Evolutionary conservation across 2,113 vertebrate species (phyloP).

Genomic region (Melanostigma gelatinosum): DNA sequence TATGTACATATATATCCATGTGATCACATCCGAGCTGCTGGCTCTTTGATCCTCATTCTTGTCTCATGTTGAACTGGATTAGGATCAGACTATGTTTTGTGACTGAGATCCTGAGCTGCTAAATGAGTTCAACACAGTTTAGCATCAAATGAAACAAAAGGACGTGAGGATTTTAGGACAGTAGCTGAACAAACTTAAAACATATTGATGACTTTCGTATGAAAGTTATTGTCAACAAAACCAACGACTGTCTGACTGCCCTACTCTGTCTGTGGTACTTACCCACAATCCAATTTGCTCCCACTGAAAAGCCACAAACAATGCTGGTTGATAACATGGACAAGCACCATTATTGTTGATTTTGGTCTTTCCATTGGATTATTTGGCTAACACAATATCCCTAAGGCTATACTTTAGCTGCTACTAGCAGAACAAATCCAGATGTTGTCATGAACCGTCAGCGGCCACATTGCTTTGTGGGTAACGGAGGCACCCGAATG

Average conservation of each 20-base stretch:
- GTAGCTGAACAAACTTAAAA: neutral
- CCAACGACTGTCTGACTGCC: neutral
- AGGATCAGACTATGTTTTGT: neutral
- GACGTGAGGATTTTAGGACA: neutral
- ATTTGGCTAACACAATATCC: neutral
- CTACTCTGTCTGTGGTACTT: neutral
- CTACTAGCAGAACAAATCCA: neutral
- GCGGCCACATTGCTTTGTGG: neutral
- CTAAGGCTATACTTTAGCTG: neutral
- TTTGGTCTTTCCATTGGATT: neutral
- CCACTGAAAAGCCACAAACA: too few relatives aligned
- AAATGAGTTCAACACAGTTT: neutral
- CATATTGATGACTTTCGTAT: neutral
- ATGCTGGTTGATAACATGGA: neutral
- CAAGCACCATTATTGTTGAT: neutral
- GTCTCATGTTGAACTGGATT: neutral
- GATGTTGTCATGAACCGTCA: neutral
- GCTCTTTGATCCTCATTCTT: neutral
- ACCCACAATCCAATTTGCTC: neutral
- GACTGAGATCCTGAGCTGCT: neutral
- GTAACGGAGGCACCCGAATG: neutral
- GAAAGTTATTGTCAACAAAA: neutral
- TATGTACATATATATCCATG: too few relatives aligned
- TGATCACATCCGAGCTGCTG: neutral
- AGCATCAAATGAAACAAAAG: neutral